phyloP scores from a whole-genome alignment of 2,888 invertebrate genomes.

The Mystacides longicornis region DNA sequence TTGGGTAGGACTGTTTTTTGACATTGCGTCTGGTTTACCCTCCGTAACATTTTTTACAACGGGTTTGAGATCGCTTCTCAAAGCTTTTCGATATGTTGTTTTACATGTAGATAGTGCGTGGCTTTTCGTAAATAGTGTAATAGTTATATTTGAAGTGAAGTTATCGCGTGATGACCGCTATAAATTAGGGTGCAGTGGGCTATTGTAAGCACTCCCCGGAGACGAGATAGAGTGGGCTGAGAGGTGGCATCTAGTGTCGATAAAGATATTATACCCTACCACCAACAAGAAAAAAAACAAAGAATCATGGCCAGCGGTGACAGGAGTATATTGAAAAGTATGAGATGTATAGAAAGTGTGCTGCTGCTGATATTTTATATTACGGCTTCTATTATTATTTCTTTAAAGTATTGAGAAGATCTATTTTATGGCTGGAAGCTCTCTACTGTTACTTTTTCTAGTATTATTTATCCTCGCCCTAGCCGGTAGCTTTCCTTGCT shows the following conservation, averaged over 20 bases:
- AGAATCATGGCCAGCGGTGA: not conserved
- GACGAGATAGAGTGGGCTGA: not conserved
- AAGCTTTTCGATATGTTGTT: too few species aligned
- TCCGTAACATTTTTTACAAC: too few species aligned
- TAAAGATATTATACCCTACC: too few species aligned
- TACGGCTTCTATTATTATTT: not conserved
- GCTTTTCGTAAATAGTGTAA: slow-evolving; percentile 3
- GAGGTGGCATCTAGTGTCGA: too few species aligned
- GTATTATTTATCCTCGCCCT: not conserved
- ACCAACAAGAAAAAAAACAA: slow-evolving; percentile 11
- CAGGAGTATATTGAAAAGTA: not conserved
- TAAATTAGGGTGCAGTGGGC: slow-evolving; percentile 9
- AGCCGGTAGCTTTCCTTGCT: not conserved
- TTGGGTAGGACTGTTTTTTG: too few species aligned
- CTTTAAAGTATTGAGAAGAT: not conserved
- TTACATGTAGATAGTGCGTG: too few species aligned
- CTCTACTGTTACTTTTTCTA: not conserved
- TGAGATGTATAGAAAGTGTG: not conserved
- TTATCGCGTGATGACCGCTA: slow-evolving; percentile 11
- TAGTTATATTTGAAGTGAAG: slow-evolving; percentile 1
- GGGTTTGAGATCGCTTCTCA: too few species aligned
- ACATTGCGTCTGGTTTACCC: too few species aligned
- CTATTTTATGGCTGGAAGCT: not conserved
- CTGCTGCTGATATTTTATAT: not conserved
- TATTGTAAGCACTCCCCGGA: not conserved